A percentile compares a stretch with the other conserved stretches of the same genome.
Conservation (phyloP, 2,888 invertebrate species). For the Chironomus riparius region DNA sequence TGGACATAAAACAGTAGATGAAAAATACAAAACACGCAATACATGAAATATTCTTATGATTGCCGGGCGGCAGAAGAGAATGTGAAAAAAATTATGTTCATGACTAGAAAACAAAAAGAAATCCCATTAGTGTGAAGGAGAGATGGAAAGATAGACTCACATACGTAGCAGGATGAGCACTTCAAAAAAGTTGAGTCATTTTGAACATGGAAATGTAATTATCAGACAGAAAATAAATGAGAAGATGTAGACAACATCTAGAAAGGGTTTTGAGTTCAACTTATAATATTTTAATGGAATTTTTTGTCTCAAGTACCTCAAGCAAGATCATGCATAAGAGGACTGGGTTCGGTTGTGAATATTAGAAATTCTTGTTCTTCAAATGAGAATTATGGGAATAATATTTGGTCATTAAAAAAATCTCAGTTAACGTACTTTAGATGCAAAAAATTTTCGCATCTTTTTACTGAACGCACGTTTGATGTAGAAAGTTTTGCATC, state of each 20-base stretch:
- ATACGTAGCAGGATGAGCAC: constrained; percentile 16
- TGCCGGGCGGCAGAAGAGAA: neutral
- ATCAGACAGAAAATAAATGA: neutral
- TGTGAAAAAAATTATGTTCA: neutral
- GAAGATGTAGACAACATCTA: neutral
- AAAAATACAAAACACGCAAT: neutral
- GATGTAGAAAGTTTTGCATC: too few species aligned
- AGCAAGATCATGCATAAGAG: neutral
- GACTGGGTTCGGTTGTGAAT: too few species aligned
- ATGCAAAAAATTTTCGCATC: too few species aligned
- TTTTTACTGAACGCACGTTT: too few species aligned
- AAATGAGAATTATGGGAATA: too few species aligned
- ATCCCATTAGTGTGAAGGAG: neutral
- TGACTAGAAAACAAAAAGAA: neutral
- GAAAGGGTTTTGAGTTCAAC: neutral
- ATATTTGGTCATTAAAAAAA: too few species aligned
- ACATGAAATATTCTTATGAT: neutral
- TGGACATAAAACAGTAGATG: neutral
- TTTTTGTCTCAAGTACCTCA: neutral
- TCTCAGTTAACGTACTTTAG: too few species aligned
- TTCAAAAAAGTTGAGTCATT: constrained; percentile 15
- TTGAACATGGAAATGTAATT: constrained; percentile 27
- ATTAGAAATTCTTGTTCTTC: too few species aligned
- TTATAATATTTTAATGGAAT: too few species aligned
- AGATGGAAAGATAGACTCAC: neutral